Evolutionary conservation across 1,140 invertebrate genomes (phyloP).

Genomic region (Atopsyche davidsoni): DNA sequence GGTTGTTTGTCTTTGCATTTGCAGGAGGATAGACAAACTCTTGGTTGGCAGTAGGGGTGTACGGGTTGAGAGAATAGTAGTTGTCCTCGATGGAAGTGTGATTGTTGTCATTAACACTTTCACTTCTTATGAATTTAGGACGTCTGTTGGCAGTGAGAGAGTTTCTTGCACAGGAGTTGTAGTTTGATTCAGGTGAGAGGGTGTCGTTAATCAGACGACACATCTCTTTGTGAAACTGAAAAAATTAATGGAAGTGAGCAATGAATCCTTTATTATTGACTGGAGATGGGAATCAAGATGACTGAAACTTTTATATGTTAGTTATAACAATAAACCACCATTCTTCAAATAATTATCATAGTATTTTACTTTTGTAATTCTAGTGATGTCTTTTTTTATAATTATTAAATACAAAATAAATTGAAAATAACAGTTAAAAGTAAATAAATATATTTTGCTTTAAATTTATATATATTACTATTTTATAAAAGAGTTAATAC

Average conservation of each 20-base stretch:
- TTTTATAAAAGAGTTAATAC: slow-evolving; percentile 8
- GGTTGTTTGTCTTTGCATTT: slow-evolving; percentile 2
- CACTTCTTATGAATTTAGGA: slow-evolving; percentile 33
- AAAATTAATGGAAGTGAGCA: no score
- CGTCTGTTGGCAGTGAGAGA: slow-evolving; percentile 14
- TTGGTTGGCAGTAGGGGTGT: slow-evolving; percentile 20
- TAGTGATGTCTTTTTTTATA: no score
- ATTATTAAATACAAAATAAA: slow-evolving; percentile 9
- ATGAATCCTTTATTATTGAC: no score
- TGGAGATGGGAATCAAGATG: no score
- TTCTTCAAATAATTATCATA: no score
- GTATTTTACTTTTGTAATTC: no score
- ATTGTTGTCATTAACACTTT: slow-evolving; percentile 38
- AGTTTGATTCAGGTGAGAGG: slow-evolving; percentile 42
- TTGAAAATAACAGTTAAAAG: slow-evolving; percentile 1
- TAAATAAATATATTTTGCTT: no score
- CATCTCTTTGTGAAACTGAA: slow-evolving; percentile 75
- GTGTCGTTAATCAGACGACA: slow-evolving; percentile 51
- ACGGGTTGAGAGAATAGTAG: slow-evolving; percentile 20
- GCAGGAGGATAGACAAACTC: slow-evolving; percentile 21
- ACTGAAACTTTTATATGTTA: no score
- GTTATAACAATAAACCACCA: no score
- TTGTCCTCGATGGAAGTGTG: slow-evolving; percentile 26
- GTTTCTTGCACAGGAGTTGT: slow-evolving; percentile 16
- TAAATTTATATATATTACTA: slow-evolving; percentile 5